Evolutionary conservation across 2,888 invertebrate species (phyloP).

Genomic region (Watsonalla cultraria): DNA sequence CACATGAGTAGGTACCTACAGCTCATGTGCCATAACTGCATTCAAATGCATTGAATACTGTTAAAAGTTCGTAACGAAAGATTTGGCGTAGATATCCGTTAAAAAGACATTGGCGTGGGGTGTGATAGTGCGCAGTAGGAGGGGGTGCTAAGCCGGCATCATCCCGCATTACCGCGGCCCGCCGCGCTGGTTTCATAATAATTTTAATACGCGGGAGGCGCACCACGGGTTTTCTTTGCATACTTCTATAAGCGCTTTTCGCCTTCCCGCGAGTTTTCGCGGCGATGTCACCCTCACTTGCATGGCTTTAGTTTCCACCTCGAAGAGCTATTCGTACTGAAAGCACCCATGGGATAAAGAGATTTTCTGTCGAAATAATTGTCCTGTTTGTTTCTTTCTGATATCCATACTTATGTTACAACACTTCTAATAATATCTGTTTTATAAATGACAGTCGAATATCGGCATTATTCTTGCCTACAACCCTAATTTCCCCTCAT

Average conservation of each 20-base stretch:
- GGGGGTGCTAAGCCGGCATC: conserved; percentile 24
- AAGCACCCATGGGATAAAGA: conserved; percentile 53
- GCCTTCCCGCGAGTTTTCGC: conserved; percentile 40
- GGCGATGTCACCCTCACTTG: conserved; percentile 58
- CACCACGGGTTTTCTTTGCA: conserved; percentile 48
- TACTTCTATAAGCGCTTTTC: conserved; percentile 61
- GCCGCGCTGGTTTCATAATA: conserved; percentile 68
- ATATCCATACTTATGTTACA: conserved; percentile 21
- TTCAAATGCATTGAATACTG: conserved; percentile 8
- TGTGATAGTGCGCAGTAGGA: conserved; percentile 54
- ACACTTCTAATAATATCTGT: no score
- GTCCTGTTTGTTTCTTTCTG: conserved; percentile 50
- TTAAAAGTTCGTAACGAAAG: conserved; percentile 40
- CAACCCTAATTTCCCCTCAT: not conserved
- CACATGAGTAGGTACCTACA: no score
- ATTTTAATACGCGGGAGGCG: conserved; percentile 66
- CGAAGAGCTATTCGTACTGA: conserved; percentile 38
- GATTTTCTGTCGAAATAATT: conserved; percentile 13
- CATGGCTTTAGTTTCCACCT: conserved; percentile 50
- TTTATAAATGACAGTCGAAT: conserved; percentile 10
- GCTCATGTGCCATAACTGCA: no score
- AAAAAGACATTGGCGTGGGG: conserved; percentile 62
- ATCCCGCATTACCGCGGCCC: conserved; percentile 24
- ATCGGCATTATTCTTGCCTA: not conserved
- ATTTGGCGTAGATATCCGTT: conserved; percentile 61